Percentiles rank a stretch among this genome's conserved stretches.
These are phyloP conservation scores for Anoplopoma fimbria DNA, from an alignment of 2,113 vertebrate species.

Conservation along the genomic window DNA sequence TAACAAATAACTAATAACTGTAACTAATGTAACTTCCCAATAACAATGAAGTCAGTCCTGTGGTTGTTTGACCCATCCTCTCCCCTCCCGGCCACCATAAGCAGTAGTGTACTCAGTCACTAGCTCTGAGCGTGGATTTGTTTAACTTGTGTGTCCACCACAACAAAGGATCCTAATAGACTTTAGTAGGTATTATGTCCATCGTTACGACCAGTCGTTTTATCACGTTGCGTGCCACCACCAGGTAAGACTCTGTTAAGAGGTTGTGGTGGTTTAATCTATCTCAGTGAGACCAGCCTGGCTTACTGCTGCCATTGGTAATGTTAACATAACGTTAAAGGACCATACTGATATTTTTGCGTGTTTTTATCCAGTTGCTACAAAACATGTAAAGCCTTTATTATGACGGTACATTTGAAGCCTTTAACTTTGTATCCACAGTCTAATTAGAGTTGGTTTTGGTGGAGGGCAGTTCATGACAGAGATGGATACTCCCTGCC, in stretches of 20 bases:
- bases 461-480: slow-evolving; percentile 7
- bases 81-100: too few species aligned
- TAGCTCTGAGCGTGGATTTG: too few species aligned
- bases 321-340: neutral
- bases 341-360: neutral
- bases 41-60: too few species aligned
- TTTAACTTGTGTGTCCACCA: neutral
- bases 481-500: slow-evolving; percentile 32
- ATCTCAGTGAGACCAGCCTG: neutral
- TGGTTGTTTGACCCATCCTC: too few species aligned
- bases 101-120: too few species aligned
- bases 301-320: neutral
- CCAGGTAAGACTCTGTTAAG: neutral
- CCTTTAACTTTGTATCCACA: slow-evolving; percentile 16
- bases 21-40: too few species aligned
- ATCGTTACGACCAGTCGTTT: too few species aligned
- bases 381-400: neutral
- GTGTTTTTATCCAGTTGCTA: neutral
- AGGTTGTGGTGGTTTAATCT: neutral
- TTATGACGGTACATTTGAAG: neutral
- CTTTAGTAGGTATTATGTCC: too few species aligned
- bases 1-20: too few species aligned
- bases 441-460: slow-evolving; percentile 29
- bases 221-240: neutral
- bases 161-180: neutral